A percentile compares a stretch with the other conserved stretches of the same genome.
These are phyloP conservation scores for Clanis bilineata DNA, from an alignment of 2,888 invertebrate genomes.

Conservation along the genomic window DNA sequence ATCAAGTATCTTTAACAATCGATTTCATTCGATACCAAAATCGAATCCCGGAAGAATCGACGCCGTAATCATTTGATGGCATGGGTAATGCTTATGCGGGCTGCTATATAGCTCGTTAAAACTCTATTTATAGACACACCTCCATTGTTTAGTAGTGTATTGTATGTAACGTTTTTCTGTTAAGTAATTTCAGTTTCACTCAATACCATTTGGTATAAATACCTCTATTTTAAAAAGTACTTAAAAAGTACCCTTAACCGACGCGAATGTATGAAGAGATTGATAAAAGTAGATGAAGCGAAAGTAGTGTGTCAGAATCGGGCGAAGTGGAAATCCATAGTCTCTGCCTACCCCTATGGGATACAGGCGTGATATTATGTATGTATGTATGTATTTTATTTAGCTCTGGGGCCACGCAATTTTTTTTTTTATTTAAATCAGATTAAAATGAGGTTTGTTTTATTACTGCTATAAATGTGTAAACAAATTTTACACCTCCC, in stretches of 20 bases:
- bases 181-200: constrained; percentile 15
- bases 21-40: neutral
- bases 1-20: neutral
- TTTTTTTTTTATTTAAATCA: neutral
- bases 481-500: too few species aligned
- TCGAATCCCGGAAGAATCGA: neutral
- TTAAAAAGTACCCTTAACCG: too few species aligned
- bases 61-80: constrained; percentile 26
- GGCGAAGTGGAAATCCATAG: too few species aligned
- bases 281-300: too few species aligned
- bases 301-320: too few species aligned
- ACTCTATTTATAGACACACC: constrained; percentile 36
- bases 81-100: constrained; percentile 49
- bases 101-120: constrained; percentile 43
- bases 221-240: too few species aligned
- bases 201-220: neutral
- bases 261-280: too few species aligned
- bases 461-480: too few species aligned
- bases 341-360: too few species aligned
- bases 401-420: neutral
- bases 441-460: neutral
- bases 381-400: too few species aligned
- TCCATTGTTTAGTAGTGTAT: constrained; percentile 29
- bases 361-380: too few species aligned
- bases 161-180: constrained; percentile 25